Evolutionary conservation across 1,140 invertebrate species (phyloP).

Genomic region (Gryllus bimaculatus): DNA sequence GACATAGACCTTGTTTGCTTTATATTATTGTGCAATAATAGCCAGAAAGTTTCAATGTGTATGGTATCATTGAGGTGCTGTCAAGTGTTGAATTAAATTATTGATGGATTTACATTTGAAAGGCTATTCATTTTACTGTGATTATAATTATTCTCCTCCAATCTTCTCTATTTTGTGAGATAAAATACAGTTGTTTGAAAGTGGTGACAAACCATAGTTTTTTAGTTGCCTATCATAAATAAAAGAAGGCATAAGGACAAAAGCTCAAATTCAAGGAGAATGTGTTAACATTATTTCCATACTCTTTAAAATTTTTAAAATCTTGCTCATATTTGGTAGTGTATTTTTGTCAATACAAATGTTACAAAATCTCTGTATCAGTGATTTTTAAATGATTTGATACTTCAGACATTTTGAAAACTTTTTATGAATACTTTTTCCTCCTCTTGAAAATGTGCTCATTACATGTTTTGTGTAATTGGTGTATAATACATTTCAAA

Average conservation of each 20-base stretch:
- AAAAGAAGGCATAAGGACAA: neutral
- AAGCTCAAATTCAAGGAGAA: neutral
- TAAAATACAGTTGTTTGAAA: no score
- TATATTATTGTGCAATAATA: no score
- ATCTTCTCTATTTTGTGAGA: no score
- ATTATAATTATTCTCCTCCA: no score
- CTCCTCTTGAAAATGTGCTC: neutral
- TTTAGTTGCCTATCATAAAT: neutral
- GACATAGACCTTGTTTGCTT: no score
- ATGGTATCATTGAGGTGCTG: no score
- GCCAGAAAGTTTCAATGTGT: no score
- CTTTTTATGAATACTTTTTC: neutral
- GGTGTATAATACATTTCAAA: neutral
- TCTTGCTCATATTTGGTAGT: neutral
- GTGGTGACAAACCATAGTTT: neutral
- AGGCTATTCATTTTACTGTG: no score
- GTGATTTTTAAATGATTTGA: neutral
- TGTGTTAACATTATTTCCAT: neutral
- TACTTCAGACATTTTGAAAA: neutral
- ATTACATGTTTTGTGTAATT: neutral
- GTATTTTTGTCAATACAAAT: neutral
- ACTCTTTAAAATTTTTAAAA: neutral
- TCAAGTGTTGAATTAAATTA: no score
- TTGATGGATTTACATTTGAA: no score
- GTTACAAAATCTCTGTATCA: neutral